These are phyloP conservation scores for Athetis lepigone DNA, from an alignment of 2,888 invertebrate genomes.

Conservation along the genomic window DNA sequence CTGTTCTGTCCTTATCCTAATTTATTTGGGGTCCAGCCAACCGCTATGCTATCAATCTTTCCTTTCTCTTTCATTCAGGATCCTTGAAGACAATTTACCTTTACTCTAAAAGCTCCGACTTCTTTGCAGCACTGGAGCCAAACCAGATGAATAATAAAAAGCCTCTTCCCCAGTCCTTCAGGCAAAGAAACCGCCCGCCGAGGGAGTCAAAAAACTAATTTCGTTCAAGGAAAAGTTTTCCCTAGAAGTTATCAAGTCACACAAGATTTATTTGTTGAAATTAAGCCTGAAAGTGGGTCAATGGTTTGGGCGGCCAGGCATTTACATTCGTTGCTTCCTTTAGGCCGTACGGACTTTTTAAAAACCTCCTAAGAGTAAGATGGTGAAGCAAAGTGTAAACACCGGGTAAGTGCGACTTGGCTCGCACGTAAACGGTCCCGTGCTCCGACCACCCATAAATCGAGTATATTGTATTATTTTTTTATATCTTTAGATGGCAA, in stretches of 20 bases:
- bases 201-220: slow-evolving; percentile 33
- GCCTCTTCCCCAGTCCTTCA: not conserved
- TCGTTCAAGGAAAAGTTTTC: slow-evolving; percentile 22
- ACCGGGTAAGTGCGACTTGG: too few relatives aligned
- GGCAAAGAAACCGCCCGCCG: not conserved
- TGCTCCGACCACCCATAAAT: too few relatives aligned
- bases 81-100: not conserved
- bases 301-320: slow-evolving; percentile 23
- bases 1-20: too few relatives aligned
- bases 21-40: too few relatives aligned
- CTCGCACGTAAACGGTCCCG: too few relatives aligned
- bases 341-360: not conserved
- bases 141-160: not conserved
- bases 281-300: slow-evolving; percentile 45
- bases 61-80: too few relatives aligned
- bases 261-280: slow-evolving; percentile 44
- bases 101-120: not conserved
- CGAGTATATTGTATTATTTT: too few relatives aligned
- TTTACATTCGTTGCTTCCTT: slow-evolving; percentile 11
- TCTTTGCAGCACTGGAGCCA: not conserved
- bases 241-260: slow-evolving; percentile 31
- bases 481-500: too few relatives aligned
- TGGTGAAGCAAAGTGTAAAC: not conserved
- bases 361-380: not conserved
- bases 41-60: too few relatives aligned